Conservation (phyloP, 2,797 vertebrate genomes). For the Eulemur coronatus region DNA sequence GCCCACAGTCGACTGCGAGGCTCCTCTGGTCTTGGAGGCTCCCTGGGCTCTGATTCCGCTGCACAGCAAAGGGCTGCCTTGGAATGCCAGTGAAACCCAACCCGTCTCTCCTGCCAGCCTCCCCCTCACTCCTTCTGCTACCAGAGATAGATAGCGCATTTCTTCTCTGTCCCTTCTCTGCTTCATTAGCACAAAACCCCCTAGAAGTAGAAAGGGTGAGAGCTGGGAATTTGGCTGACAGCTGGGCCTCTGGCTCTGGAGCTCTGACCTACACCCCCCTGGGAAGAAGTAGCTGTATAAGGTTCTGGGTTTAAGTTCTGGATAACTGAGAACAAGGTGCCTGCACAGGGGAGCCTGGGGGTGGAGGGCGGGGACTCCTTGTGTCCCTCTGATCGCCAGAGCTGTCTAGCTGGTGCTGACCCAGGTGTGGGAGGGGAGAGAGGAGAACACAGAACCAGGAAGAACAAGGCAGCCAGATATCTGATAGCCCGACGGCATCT, state of each 20-base stretch:
- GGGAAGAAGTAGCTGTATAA: background rate
- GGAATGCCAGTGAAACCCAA: constrained; percentile 38
- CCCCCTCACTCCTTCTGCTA: background rate
- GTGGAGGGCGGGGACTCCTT: background rate
- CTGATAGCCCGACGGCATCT: background rate
- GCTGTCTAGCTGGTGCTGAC: background rate
- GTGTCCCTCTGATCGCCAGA: background rate
- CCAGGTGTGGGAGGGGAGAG: background rate
- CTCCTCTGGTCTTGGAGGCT: constrained; percentile 40
- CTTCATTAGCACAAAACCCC: background rate
- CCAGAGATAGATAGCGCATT: background rate
- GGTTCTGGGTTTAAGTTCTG: constrained; percentile 25
- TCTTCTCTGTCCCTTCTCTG: background rate
- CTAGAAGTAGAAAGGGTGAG: background rate
- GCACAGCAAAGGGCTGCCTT: background rate
- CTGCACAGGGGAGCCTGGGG: background rate
- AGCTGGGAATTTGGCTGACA: background rate
- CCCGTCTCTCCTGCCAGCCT: background rate
- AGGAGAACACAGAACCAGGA: background rate
- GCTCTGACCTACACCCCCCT: background rate
- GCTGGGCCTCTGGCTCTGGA: background rate
- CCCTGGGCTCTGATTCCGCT: constrained; percentile 63
- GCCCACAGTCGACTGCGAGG: constrained; percentile 37
- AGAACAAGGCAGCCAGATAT: background rate
- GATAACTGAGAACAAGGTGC: background rate